Conservation (phyloP, 2,797 vertebrate genomes). For the Chiloscyllium punctatum region DNA sequence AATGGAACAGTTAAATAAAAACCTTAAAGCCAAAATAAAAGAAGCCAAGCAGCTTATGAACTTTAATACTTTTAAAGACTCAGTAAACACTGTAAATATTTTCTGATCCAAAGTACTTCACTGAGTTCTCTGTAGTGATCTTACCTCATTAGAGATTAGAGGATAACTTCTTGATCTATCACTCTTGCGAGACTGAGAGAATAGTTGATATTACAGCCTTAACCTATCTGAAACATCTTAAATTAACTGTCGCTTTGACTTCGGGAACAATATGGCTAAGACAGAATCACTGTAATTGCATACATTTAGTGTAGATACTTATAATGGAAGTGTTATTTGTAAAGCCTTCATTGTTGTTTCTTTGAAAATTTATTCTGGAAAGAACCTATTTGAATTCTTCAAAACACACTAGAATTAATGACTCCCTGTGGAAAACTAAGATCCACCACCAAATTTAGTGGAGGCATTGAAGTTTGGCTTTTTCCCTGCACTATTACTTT, state of each 20-base stretch:
- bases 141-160: neutral
- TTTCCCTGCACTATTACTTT: neutral
- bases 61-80: neutral
- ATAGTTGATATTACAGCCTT: neutral
- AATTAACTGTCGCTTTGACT: neutral
- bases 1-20: neutral
- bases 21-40: neutral
- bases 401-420: too few relatives aligned
- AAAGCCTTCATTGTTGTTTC: neutral
- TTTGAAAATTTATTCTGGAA: neutral
- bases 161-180: neutral
- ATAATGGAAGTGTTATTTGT: slow-evolving; percentile 4
- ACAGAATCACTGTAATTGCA: neutral
- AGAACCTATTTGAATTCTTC: neutral
- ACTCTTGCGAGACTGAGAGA: neutral
- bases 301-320: neutral
- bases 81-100: too few relatives aligned
- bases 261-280: neutral
- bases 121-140: neutral
- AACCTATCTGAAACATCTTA: neutral
- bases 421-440: neutral
- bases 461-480: neutral
- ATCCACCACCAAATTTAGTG: neutral
- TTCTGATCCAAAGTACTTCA: neutral
- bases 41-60: neutral